Evolutionary conservation across 2,113 vertebrate genomes (phyloP).

Genomic region (Pandion haliaetus): DNA sequence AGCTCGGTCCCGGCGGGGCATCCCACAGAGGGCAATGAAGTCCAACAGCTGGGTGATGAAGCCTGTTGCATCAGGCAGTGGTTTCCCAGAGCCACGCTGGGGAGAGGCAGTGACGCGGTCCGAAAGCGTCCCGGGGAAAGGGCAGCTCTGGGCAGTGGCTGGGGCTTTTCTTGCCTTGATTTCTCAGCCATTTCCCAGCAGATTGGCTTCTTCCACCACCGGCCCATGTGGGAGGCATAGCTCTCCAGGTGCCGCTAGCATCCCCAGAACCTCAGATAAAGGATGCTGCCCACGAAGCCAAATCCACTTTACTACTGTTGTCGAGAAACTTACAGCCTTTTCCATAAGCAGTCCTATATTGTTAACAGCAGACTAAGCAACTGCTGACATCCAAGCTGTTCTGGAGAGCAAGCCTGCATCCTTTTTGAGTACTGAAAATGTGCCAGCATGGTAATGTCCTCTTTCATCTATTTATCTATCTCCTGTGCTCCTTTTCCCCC

Average conservation of each 20-base stretch:
- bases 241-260: neutral
- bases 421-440: neutral
- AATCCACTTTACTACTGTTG: neutral
- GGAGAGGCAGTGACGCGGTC: neutral
- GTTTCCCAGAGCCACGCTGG: neutral
- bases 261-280: neutral
- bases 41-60: neutral
- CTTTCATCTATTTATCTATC: neutral
- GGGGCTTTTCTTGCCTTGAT: neutral
- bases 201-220: neutral
- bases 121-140: neutral
- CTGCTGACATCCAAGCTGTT: neutral
- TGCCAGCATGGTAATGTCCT: neutral
- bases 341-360: neutral
- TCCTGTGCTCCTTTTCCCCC: neutral
- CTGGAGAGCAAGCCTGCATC: neutral
- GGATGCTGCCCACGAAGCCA: neutral
- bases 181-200: neutral
- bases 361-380: neutral
- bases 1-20: neutral
- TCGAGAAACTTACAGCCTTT: neutral
- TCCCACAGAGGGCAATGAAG: neutral
- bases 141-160: fast-evolving
- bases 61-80: neutral
- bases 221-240: neutral